A percentile compares a stretch with the other conserved stretches of the same genome.
Evolutionary conservation across 2,113 vertebrate genomes (phyloP).

Genomic region (crab-eating macaque (Macaca fascicularis)): T2T-MFA8v1.1 NC_088375.1:173127501-173128000

Average conservation of each 20-base stretch:
- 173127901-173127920: background rate
- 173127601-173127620: conserved; percentile 71
- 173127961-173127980: background rate
- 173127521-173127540: background rate
- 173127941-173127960: background rate
- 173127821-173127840: background rate
- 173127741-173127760: background rate
- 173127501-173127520: background rate
- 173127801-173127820: background rate
- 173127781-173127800: background rate
- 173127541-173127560: background rate
- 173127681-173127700: background rate
- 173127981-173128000: background rate
- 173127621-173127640: conserved; percentile 80
- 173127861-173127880: background rate
- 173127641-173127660: conserved; percentile 55
- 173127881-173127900: background rate
- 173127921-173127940: background rate
- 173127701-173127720: background rate
- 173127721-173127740: background rate
- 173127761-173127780: background rate
- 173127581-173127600: background rate
- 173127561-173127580: background rate
- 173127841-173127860: background rate
- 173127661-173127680: background rate